Evolutionary conservation across 2,888 invertebrate species (phyloP), one percentile per base, ranked within the genome.

Genomic region (Cinara cedri): DNA sequence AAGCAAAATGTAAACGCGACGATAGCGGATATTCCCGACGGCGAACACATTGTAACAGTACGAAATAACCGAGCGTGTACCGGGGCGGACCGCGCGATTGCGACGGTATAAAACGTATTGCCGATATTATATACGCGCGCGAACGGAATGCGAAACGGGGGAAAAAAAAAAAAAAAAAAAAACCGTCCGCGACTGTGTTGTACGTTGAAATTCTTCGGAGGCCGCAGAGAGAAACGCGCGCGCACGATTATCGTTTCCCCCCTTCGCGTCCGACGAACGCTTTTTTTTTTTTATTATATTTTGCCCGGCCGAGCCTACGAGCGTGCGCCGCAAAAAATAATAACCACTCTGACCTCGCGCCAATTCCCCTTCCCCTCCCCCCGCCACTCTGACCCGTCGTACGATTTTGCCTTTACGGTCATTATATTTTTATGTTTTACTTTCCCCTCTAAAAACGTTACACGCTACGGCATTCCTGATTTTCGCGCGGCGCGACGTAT

Each of bases 71-170:
- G n/a, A n/a, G n/a, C n/a, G n/a, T n/a, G n/a, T n/a, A n/a, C n/a
- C n/a, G n/a, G n/a, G n/a, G n/a, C n/a, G n/a, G n/a, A n/a, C n/a
- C n/a, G n/a, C n/a, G n/a, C n/a, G n/a, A n/a, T n/a, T n/a, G n/a
- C n/a, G n/a, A n/a, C n/a, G n/a, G n/a, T n/a, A n/a, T n/a, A n/a
- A n/a, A n/a, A n/a, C n/a, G n/a, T n/a, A n/a, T n/a, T n/a, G n/a
- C n/a, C n/a, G n/a, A n/a, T n/a, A n/a, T n/a, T n/a, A n/a, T n/a
- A 6, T 34, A 34, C 34, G 34, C 34, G 3, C 3, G 42, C 34
- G 16, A 62, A 76, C 46, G 76, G 76, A 76, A 76, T 76, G 76
- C 76, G 66, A 76, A 76, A 34, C 26, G 51, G 21, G 71, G 44
- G 71, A 21, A 55, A 55, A 57, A n/a, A n/a, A 34, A 51, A 63